Conservation (phyloP, 2,888 invertebrate genomes). For the Nemotelus nigrinus region DNA sequence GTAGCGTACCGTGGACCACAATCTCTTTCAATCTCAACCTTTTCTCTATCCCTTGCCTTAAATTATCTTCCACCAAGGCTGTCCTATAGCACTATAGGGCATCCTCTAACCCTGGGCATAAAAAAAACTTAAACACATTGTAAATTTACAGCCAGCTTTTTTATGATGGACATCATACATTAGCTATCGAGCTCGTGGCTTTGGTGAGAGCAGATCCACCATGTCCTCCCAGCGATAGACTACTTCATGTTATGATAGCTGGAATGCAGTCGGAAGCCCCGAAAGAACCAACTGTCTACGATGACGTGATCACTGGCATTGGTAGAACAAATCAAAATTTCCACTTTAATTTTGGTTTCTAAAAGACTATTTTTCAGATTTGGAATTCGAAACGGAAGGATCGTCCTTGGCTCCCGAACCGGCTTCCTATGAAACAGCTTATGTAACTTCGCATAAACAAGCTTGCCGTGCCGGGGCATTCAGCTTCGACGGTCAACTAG, state of each 20-base stretch:
- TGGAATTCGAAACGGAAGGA: conserved; percentile 97
- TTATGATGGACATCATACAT: conserved; percentile 96
- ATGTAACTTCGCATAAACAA: conserved; percentile 98
- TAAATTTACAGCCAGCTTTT: conserved; percentile 82
- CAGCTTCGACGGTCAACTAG: conserved; percentile 91
- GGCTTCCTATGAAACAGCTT: conserved; percentile 97
- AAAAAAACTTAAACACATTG: too few species aligned
- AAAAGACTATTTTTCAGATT: conserved; percentile 68
- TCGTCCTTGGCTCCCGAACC: conserved; percentile 94
- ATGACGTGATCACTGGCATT: conserved; percentile 63
- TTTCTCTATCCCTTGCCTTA: too few species aligned
- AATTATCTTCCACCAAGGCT: too few species aligned
- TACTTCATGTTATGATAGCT: conserved; percentile 85
- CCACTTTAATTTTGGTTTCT: background rate
- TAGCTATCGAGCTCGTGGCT: conserved; percentile 86
- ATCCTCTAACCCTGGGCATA: too few species aligned
- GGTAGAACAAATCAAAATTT: conserved; percentile 32
- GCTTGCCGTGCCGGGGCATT: conserved; percentile 96
- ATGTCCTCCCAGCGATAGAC: conserved; percentile 94
- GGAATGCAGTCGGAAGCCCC: conserved; percentile 85
- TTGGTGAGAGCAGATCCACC: conserved; percentile 91
- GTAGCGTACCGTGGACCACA: too few species aligned
- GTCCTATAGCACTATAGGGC: too few species aligned
- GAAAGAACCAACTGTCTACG: conserved; percentile 69
- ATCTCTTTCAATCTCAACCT: too few species aligned